Percentiles rank a stretch among this genome's conserved stretches.
Conservation (phyloP, 2,797 vertebrate species). For the Bothrops alternatus region DNA sequence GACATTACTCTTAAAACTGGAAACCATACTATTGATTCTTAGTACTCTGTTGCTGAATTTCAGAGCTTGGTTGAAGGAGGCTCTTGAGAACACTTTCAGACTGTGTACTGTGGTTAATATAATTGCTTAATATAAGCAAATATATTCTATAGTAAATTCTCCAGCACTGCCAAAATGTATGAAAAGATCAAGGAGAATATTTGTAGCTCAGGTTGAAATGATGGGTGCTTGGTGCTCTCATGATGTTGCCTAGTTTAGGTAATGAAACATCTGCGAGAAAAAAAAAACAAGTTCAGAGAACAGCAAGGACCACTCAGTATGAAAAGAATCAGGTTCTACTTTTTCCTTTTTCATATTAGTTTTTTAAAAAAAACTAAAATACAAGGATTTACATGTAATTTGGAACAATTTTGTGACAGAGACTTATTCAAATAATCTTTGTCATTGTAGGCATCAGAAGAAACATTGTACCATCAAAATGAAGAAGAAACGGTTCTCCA, state of each 20-base stretch:
- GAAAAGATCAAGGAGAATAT: not conserved
- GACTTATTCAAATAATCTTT: not conserved
- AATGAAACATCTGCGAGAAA: not conserved
- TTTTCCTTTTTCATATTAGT: not conserved
- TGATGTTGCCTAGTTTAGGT: not conserved
- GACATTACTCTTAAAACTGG: not conserved
- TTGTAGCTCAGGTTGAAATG: not conserved
- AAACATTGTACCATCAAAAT: slow-evolving; percentile 72
- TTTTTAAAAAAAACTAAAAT: not conserved
- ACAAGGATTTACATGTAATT: not conserved
- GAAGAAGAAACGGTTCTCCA: slow-evolving; percentile 76
- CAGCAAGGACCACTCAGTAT: not conserved
- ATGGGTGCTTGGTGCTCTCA: not conserved
- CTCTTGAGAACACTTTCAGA: not conserved
- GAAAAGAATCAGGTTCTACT: not conserved
- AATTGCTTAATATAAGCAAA: not conserved
- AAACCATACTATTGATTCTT: not conserved
- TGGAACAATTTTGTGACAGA: not conserved
- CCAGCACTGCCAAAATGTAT: not conserved
- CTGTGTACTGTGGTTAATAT: not conserved
- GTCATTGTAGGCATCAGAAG: slow-evolving; percentile 79
- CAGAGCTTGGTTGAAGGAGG: not conserved
- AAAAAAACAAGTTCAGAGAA: not conserved
- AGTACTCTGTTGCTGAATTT: not conserved
- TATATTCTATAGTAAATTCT: not conserved